Evolutionary conservation across 2,888 invertebrate genomes (phyloP), one percentile per base, ranked within the genome.

Genomic region (Parnassius smintheus): DNA sequence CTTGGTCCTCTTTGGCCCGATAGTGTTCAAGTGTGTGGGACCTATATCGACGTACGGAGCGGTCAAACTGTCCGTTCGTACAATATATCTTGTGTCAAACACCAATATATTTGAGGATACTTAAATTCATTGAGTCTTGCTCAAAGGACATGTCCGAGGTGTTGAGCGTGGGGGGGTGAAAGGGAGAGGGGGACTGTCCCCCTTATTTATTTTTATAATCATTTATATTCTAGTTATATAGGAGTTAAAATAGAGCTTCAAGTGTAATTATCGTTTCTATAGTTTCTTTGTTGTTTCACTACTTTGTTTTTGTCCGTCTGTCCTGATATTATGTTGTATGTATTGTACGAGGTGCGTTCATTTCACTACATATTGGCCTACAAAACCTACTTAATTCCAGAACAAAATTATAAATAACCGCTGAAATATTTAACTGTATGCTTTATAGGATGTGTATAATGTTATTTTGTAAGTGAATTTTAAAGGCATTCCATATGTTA

Each of bases 171-270:
- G 60, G 65, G 25, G 72, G 77, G 82, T 76, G 76, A 76, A 72
- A 81, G 83, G 83, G 81, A 77, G 82, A 81, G 85, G 82, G 82
- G 75, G 73, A 70, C 68, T 72, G 77, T 51, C 63, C 81, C 86
- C 85, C 88, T 84, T 89, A 89, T 90, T 90, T 91, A 89, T 91
- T 91, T 90, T 91, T 89, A 85, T 91, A 90, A 89, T 87, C 88
- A 84, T 89, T 89, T 88, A 88, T 89, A 88, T 84, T 82, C 74
- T 89, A 89, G 85, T 35, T 35, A 78, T 81, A 74, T 87, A 87
- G 84, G 82, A 80, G 80, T 82, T 66, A 75, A 73, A 49, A 69
- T 81, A 82, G 78, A 81, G 78, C 81, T 83, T 69, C 79, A 78
- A 83, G 81, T 85, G 85, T 86, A 78, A 80, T 79, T 79, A 74